A percentile compares a stretch with the other conserved stretches of the same genome.
These are phyloP conservation scores for Cathartes aura DNA, from an alignment of 2,113 vertebrate genomes.

Conservation along the genomic window DNA sequence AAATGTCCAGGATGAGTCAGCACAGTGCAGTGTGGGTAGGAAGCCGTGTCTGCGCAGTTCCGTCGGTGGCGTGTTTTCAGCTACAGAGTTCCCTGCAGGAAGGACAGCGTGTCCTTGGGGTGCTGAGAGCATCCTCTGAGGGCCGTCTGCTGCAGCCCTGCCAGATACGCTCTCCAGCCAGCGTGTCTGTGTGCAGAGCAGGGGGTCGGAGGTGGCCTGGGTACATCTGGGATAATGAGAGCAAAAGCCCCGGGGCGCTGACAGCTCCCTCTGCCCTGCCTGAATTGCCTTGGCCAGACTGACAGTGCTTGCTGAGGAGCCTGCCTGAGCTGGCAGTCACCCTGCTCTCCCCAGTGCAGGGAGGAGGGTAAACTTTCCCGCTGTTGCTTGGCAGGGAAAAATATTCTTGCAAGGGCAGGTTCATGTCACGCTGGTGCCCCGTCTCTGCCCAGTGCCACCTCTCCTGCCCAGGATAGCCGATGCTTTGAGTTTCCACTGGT, in stretches of 20 bases:
- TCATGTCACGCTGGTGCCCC: neutral
- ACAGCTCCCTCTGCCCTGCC: neutral
- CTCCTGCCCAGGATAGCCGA: neutral
- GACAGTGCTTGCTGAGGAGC: neutral
- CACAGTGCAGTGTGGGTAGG: neutral
- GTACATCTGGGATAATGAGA: neutral
- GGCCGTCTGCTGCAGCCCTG: neutral
- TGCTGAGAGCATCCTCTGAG: neutral
- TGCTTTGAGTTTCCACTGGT: neutral
- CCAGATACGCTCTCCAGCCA: neutral
- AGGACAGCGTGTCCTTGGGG: neutral
- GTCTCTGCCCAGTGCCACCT: neutral
- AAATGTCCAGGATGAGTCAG: constrained; percentile 36
- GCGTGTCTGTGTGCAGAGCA: neutral
- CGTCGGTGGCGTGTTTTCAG: accelerated
- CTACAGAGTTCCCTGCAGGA: neutral
- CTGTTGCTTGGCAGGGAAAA: neutral
- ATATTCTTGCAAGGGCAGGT: neutral
- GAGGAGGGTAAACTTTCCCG: neutral
- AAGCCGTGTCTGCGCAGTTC: neutral
- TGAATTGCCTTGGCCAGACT: neutral
- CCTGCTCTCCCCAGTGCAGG: neutral
- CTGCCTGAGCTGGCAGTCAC: accelerated
- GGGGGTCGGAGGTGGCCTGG: neutral
- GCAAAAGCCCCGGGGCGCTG: neutral